A percentile compares a stretch with the other conserved stretches of the same genome.
Conservation (phyloP, 37 sponge, comb jelly and placozoan species). For the Theonella swinhoei region DNA sequence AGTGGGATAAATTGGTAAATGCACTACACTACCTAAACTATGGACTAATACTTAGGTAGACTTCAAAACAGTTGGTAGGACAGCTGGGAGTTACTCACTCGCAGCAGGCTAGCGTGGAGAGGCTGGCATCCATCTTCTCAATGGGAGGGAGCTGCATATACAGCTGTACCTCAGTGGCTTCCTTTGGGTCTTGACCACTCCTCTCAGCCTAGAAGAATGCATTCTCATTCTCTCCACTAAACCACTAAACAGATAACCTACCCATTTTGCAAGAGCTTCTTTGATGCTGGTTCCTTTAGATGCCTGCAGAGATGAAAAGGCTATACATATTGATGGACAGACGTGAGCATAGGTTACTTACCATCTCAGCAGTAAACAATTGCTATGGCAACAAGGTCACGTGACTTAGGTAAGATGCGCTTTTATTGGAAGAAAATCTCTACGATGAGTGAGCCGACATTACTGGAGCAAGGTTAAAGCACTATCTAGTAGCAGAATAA, state of each 20-base stretch:
- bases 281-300: conserved; percentile 90
- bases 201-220: conserved; percentile 54
- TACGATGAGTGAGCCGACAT: neutral
- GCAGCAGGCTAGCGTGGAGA: conserved; percentile 84
- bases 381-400: conserved; percentile 10
- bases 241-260: conserved; percentile 18
- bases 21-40: too few species aligned
- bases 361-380: neutral
- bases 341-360: too few species aligned
- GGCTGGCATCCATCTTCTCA: conserved; percentile 97
- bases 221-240: neutral
- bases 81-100: conserved; percentile 79
- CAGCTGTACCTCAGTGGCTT: conserved; percentile 79
- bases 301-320: conserved; percentile 11
- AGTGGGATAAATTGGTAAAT: too few species aligned
- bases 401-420: neutral
- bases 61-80: too few species aligned
- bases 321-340: too few species aligned
- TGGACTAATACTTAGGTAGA: too few species aligned
- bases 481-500: too few species aligned
- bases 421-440: neutral
- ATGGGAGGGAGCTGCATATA: conserved; percentile 91
- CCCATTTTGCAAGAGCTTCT: conserved; percentile 92
- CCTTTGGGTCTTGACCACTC: conserved; percentile 78
- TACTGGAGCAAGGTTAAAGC: neutral